Evolutionary conservation across 2,888 invertebrate species (phyloP).

Genomic region (Macaria notata): DNA sequence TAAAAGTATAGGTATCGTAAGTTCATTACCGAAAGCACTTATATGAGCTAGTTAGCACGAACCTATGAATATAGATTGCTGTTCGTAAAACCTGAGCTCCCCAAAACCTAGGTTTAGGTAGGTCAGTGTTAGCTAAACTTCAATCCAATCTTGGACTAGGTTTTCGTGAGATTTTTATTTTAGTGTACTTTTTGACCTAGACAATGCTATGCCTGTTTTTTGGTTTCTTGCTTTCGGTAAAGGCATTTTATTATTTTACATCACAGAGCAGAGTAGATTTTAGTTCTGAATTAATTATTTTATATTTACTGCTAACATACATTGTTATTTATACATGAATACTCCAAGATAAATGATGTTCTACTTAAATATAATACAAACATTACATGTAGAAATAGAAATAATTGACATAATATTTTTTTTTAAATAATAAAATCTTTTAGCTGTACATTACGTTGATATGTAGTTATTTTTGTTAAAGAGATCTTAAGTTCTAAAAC

Average conservation of each 20-base stretch:
- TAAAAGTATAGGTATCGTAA: background rate
- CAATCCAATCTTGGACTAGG: slow-evolving; percentile 18
- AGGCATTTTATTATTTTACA: background rate
- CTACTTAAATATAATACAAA: too few species aligned
- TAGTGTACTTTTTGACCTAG: slow-evolving; percentile 5
- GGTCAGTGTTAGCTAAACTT: slow-evolving; percentile 16
- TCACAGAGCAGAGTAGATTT: background rate
- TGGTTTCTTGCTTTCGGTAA: background rate
- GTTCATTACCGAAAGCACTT: background rate
- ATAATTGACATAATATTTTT: too few species aligned
- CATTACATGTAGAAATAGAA: too few species aligned
- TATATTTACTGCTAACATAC: too few species aligned
- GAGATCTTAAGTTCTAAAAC: too few species aligned
- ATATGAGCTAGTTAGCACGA: slow-evolving; percentile 2
- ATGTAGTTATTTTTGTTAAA: too few species aligned
- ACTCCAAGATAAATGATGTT: too few species aligned
- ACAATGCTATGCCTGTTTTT: background rate
- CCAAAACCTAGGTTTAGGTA: background rate
- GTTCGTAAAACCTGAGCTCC: slow-evolving; percentile 5
- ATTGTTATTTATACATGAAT: too few species aligned
- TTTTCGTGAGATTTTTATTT: slow-evolving; percentile 13
- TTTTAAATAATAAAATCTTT: too few species aligned
- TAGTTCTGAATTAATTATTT: too few species aligned
- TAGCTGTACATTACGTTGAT: too few species aligned
- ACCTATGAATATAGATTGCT: slow-evolving; percentile 18